phyloP scores from a whole-genome alignment of 2,888 invertebrate genomes.

The Hirtodrosophila cameraria region DNA sequence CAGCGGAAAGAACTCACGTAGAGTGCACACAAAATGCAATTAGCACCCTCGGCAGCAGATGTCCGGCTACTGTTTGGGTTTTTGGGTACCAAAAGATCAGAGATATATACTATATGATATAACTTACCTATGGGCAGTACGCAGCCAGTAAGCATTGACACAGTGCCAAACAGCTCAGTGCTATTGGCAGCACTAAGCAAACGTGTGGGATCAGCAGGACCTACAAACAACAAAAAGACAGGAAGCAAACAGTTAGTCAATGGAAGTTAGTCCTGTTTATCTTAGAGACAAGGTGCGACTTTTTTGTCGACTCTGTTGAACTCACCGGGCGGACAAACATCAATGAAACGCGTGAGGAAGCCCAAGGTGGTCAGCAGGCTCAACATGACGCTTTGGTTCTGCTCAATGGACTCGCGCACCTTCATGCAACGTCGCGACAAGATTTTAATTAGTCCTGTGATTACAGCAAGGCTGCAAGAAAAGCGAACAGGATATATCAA shows the following conservation, averaged over 20 bases:
- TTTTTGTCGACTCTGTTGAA: conserved; percentile 22
- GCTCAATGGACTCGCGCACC: conserved; percentile 87
- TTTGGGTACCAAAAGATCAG: background rate
- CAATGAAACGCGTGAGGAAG: conserved; percentile 83
- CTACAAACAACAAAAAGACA: conserved; percentile 54
- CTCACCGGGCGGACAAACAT: conserved; percentile 84
- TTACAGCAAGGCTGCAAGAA: conserved; percentile 89
- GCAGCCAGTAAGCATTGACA: conserved; percentile 82
- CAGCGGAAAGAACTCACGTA: conserved; percentile 67
- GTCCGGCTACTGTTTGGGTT: conserved; percentile 56
- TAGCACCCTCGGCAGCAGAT: conserved; percentile 58
- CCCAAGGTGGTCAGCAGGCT: conserved; percentile 84
- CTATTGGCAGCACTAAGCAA: conserved; percentile 82
- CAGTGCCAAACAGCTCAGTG: conserved; percentile 84
- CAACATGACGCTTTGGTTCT: conserved; percentile 83
- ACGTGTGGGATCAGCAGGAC: conserved; percentile 83
- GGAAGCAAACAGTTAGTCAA: conserved; percentile 28
- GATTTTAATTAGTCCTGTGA: conserved; percentile 92
- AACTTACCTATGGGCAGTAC: conserved; percentile 83
- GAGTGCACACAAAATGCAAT: conserved; percentile 66
- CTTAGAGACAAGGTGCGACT: conserved; percentile 49
- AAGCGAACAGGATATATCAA: no score
- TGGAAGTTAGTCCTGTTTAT: conserved; percentile 29
- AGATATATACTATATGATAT: no score
- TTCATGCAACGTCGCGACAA: conserved; percentile 89